Base-by-base conservation (phyloP, 2,113 vertebrate genomes). In the Vombatus ursinus region DNA sequence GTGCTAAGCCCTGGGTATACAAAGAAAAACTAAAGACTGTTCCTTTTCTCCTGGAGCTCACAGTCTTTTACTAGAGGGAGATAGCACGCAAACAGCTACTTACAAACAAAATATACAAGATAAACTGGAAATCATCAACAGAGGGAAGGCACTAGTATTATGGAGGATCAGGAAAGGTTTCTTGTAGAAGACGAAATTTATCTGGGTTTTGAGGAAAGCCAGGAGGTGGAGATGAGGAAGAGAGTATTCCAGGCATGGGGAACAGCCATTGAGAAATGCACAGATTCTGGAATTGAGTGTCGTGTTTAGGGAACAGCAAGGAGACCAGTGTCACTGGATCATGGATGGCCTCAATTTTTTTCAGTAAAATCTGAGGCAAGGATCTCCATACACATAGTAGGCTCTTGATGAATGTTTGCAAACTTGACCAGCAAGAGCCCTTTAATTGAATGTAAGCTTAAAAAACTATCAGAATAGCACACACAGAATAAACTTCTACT, bases 371-470 rank as follows among this genome's bases (percentile, higher is more conserved):
- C 19, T 77, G 31, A 68, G 28, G 28, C 57, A 61, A 37, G 61
- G 61, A 19, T 68, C 61, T 77, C 61, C 11, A n/a, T 84, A 8
- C 7, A 22, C n/a, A 44, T 84, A 84, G 37, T 84, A 44, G 19
- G 16, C 19, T 23, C 19, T 84, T 84, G 19, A 84, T 44, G 23
- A 84, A 84, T 44, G 11, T 44, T 44, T 84, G 68, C n/a, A 84
- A 26, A 4, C 52, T 52, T 90, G 47, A 6, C n/a, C 50, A 52
- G 19, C 47, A 47, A 92, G 52, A 92, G 8, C 47, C 24, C 22
- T n/a, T 91, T 97, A 48, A 51, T 68, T 95, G n/a, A 84, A 52
- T 57, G 37, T 44, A 95, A 89, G 49, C 49, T 95, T 57, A n/a
- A 93, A 95, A 93, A 94, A 28, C 50, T 77, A 44, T 44, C 94